Percentiles rank a stretch among this genome's conserved stretches.
Evolutionary conservation across 2,888 invertebrate genomes (phyloP).

Genomic region (Azorinus chamasolen): DNA sequence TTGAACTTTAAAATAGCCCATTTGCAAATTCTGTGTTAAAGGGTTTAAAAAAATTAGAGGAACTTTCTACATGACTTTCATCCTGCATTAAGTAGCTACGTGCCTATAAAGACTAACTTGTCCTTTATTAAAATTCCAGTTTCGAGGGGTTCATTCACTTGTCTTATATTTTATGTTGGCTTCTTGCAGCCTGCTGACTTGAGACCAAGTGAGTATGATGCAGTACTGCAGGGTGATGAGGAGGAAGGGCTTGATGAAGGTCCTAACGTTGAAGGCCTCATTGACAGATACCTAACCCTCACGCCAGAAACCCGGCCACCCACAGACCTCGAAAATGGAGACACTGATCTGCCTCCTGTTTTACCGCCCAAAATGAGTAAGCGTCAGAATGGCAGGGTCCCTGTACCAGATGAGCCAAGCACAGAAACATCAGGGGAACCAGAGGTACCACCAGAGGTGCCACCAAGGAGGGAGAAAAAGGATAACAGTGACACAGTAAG

Average conservation of each 20-base stretch:
- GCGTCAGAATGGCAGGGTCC: slow-evolving; percentile 74
- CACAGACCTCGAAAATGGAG: slow-evolving; percentile 39
- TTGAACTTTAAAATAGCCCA: no score
- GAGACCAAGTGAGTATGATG: no score
- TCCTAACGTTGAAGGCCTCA: slow-evolving; percentile 77
- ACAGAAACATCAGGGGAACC: slow-evolving; percentile 39
- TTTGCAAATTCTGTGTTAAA: no score
- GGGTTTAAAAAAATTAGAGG: no score
- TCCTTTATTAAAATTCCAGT: no score
- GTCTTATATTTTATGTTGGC: no score
- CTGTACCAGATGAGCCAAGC: slow-evolving; percentile 5
- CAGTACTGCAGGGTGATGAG: slow-evolving; percentile 1
- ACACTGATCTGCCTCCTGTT: slow-evolving; percentile 85
- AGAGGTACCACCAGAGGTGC: slow-evolving; percentile 74
- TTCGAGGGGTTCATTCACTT: no score
- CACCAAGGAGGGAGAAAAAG: slow-evolving; percentile 74
- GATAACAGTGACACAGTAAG: slow-evolving; percentile 53
- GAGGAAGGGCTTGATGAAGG: slow-evolving; percentile 69
- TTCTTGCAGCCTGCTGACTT: no score
- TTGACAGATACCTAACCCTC: slow-evolving; percentile 80
- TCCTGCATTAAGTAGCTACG: no score
- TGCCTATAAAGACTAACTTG: no score
- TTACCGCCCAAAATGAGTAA: slow-evolving; percentile 78
- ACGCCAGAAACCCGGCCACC: slow-evolving; percentile 76
- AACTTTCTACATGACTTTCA: no score